These are phyloP conservation scores for Tinea pellionella DNA, from an alignment of 2,888 invertebrate species.

Conservation along the genomic window DNA sequence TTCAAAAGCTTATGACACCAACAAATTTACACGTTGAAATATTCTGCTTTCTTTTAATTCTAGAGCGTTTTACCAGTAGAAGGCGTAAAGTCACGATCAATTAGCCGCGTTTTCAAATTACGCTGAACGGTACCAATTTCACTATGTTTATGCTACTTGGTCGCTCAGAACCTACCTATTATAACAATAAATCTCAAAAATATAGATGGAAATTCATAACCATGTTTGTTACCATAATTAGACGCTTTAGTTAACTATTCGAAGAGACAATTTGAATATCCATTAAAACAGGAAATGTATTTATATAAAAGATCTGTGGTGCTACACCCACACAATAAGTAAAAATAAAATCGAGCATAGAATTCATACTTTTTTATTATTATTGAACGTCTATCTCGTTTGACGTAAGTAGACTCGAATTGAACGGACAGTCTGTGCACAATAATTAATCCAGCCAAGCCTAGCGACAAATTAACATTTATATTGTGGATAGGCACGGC, in stretches of 20 bases:
- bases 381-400: neutral
- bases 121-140: too few relatives aligned
- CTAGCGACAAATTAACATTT: slow-evolving; percentile 46
- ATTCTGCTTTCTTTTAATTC: neutral
- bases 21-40: slow-evolving; percentile 1
- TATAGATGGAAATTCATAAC: neutral
- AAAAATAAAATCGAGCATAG: neutral
- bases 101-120: too few relatives aligned
- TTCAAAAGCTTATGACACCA: neutral
- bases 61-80: too few relatives aligned
- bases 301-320: neutral
- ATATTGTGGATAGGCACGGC: slow-evolving; percentile 40
- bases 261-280: too few relatives aligned
- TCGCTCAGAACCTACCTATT: too few relatives aligned
- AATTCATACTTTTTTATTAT: neutral
- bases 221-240: neutral
- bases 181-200: too few relatives aligned
- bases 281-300: too few relatives aligned
- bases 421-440: neutral
- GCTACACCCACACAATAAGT: neutral
- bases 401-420: neutral
- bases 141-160: too few relatives aligned
- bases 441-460: slow-evolving; percentile 14
- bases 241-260: too few relatives aligned
- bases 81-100: too few relatives aligned